Base-by-base conservation (phyloP, 2,797 vertebrate genomes). In the Mastacembelus armatus region DNA sequence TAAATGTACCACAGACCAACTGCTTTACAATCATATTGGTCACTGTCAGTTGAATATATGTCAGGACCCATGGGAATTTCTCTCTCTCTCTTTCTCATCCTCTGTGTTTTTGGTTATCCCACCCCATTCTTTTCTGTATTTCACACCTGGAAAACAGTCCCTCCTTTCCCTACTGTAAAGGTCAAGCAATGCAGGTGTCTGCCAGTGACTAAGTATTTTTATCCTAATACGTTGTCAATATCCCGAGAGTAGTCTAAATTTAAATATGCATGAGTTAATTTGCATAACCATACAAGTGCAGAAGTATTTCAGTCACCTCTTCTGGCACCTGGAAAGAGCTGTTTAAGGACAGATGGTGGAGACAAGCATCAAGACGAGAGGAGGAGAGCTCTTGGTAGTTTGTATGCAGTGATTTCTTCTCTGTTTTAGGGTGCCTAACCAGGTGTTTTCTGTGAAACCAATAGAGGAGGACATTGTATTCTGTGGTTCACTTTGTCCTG, bases 221-320 rank as follows among this genome's bases (percentile, higher is more conserved):
- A 45, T 70, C 39, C 57, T 52, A 14, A 27, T 38, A 26, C 27
- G 40, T 36, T 59, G 19, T 48, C 52, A 42, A 42, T 70, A 84
- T 63, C 72, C 76, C 71, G 10, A 36, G 77, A 84, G 80, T 73
- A 63, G 66, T 76, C 39, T 19, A 68, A 73, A 82, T 85, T 83
- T 80, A 81, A 89, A 92, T 92, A 92, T 92, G 88, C 84, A 91
- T 81, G 71, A 83, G 58, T 1, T n/a, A 2, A 68, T 90, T 89
- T 89, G 75, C 85, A 85, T 89, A 78, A 82, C 57, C 48, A 69
- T 72, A 72, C 68, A 71, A 76, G 61, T 72, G 74, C 77, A 66
- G 59, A 64, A 43, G 55, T 61, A 66, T 72, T 56, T 67, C 72
- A 67, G 64, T 68, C 55, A 55, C 74, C 57, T 82, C 61, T 50